phyloP scores from a whole-genome alignment of 2,888 invertebrate species.

The Teleiodes luculella region DNA sequence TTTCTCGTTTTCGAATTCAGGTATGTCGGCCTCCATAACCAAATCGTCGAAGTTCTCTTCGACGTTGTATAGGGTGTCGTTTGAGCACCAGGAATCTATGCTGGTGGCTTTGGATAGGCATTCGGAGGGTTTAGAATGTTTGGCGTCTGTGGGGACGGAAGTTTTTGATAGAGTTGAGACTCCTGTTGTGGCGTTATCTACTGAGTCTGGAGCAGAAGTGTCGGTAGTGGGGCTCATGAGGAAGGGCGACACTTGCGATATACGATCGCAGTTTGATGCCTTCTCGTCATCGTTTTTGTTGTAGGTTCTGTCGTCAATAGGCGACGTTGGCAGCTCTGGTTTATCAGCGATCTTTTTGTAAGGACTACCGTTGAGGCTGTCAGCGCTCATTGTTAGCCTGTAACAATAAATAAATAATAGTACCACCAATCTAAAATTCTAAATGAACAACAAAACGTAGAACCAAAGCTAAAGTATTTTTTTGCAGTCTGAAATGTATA shows the following conservation, averaged over 20 bases:
- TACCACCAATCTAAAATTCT: too few species aligned
- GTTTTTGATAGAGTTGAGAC: conserved; percentile 72
- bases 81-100: conserved; percentile 82
- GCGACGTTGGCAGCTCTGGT: conserved; percentile 36
- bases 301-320: conserved; percentile 59
- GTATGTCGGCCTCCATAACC: conserved; percentile 57
- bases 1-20: conserved; percentile 45
- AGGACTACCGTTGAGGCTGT: conserved; percentile 68
- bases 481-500: too few species aligned
- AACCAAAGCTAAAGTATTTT: too few species aligned
- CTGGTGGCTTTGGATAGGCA: conserved; percentile 78
- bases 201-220: conserved; percentile 52
- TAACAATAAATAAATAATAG: conserved; percentile 20
- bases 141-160: conserved; percentile 68
- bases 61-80: conserved; percentile 81
- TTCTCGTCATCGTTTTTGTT: conserved; percentile 57
- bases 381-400: conserved; percentile 72
- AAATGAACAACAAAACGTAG: too few species aligned
- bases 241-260: conserved; percentile 69
- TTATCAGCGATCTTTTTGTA: conserved; percentile 33
- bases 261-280: conserved; percentile 52
- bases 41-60: conserved; percentile 78
- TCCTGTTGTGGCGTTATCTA: conserved; percentile 58
- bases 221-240: conserved; percentile 67
- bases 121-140: conserved; percentile 68